phyloP scores from a whole-genome alignment of 2,113 vertebrate species.

The Cricetomys ansorgei region DNA sequence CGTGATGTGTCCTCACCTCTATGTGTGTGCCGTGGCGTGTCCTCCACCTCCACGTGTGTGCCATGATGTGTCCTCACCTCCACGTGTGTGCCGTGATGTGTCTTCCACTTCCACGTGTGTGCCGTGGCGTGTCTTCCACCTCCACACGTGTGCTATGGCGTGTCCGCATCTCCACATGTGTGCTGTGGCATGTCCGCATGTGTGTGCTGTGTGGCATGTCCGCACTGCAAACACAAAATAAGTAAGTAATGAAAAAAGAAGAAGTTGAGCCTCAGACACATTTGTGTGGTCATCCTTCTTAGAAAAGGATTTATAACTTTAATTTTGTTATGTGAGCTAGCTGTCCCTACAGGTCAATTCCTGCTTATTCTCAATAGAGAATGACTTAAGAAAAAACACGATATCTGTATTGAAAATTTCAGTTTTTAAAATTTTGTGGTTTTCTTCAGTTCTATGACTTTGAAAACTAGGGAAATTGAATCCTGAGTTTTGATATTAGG shows the following conservation, averaged over 20 bases:
- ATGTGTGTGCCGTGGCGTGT: not conserved
- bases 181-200: not conserved
- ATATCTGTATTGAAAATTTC: slow-evolving; percentile 31
- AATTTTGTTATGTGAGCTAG: slow-evolving; percentile 40
- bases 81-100: not conserved
- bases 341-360: not conserved
- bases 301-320: slow-evolving; percentile 20
- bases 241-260: too few species aligned
- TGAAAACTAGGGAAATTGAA: slow-evolving; percentile 26
- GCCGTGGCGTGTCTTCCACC: not conserved
- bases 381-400: not conserved
- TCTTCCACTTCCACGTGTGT: not conserved
- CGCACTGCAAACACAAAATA: not conserved
- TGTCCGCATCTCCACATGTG: too few species aligned
- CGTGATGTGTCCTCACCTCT: not conserved
- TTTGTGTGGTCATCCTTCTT: slow-evolving; percentile 21
- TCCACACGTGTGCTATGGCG: too few species aligned
- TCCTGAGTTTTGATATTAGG: slow-evolving; percentile 33
- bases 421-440: slow-evolving; percentile 25
- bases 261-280: not conserved
- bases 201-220: too few species aligned
- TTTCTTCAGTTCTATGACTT: slow-evolving; percentile 36
- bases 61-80: not conserved
- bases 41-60: not conserved
- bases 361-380: not conserved